Evolutionary conservation across 2,888 invertebrate species (phyloP), one percentile per base, ranked within the genome.

Genomic region (Epistrophella euchroma): DNA sequence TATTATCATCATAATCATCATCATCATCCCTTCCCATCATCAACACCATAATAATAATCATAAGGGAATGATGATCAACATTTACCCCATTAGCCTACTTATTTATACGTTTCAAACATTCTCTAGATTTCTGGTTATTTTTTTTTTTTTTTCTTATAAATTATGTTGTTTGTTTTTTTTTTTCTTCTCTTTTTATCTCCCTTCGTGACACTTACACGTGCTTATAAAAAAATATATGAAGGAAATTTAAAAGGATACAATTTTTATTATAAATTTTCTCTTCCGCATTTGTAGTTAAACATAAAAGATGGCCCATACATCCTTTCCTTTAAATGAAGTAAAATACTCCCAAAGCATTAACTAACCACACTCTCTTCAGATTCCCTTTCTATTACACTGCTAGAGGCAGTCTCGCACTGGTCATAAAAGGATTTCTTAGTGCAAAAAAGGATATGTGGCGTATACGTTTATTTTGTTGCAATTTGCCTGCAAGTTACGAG

Each of bases 41-140:
- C 50, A 58, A 13, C 37, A 17, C n/a, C 35, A 52, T 37, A 19
- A 68, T 50, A 32, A 47, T 37, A 47, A 64, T 45, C 32, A 62
- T n/a, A 6, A 32, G 17, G 52, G 17, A 22, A 64, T 66, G 80
- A 76, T 72, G 76, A 85, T 85, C 85, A 85, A 68, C 81, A 72
- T 85, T 76, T 81, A 76, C 76, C 76, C 85, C 85, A 85, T 85
- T 85, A 85, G 85, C 85, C 85, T 85, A 85, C 85, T 85, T 85
- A 84, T 85, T 85, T 81, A 75, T 85, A 66, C 72, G 68, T 80
- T 85, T 75, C 56, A 75, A 75, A 75, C 80, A 60, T 84, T 84
- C 47, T 74, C 72, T 76, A 71, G 68, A 85, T 81, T 81, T 76
- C 81, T 76, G n/a, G 62, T 15, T 66, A 35, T 45, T 19, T 43